Evolutionary conservation across 2,888 invertebrate species (phyloP).

Genomic region (Allolobophora icterica): DNA sequence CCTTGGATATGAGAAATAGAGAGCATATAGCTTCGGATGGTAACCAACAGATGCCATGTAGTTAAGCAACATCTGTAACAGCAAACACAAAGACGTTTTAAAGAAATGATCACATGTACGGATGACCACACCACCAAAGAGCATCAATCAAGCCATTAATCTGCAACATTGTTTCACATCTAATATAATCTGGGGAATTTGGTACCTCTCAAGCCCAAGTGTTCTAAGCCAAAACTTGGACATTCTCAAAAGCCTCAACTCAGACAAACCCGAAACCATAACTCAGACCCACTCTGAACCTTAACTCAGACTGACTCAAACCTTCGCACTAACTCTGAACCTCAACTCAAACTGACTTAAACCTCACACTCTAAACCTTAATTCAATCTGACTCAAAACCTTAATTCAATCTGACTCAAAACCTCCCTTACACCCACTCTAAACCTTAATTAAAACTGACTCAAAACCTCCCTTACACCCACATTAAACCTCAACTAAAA

Average conservation of each 20-base stretch:
- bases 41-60: conserved; percentile 9
- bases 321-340: too few species aligned
- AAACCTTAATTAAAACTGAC: not conserved
- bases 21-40: not conserved
- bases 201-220: too few species aligned
- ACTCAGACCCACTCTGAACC: not conserved
- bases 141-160: too few species aligned
- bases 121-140: too few species aligned
- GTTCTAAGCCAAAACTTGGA: too few species aligned
- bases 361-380: not conserved
- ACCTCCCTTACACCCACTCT: too few species aligned
- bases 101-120: not conserved
- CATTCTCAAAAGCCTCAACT: too few species aligned
- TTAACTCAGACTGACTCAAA: not conserved
- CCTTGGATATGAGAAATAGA: conserved; percentile 14
- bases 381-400: not conserved
- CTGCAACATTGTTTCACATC: not conserved
- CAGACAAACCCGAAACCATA: not conserved
- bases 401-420: too few species aligned
- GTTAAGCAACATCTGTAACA: not conserved
- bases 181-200: too few species aligned
- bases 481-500: not conserved
- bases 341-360: too few species aligned
- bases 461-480: not conserved
- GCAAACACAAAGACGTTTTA: not conserved